Evolutionary conservation across 2,888 invertebrate genomes (phyloP), one percentile per base, ranked within the genome.

Genomic region (Agelastica alni): DNA sequence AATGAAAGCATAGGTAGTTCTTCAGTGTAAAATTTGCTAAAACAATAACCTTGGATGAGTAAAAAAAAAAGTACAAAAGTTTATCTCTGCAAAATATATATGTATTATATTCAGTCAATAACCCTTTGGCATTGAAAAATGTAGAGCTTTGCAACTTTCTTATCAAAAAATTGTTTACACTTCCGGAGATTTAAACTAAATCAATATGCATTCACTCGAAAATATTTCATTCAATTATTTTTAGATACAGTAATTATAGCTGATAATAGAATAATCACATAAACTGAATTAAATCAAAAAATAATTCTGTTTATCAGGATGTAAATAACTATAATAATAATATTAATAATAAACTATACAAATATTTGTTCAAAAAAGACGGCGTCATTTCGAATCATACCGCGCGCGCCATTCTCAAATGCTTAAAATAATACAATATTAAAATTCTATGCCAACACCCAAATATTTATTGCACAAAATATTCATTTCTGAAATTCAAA

Each of bases 381-480:
- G 36, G 45, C 51, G 51, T 43, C 51, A 54, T 56, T 71, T 69
- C 63, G 61, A 71, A 69, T 63, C 58, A 61, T 63, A 59, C 69
- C 73, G 72, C 72, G 72, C 71, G 72, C 74, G 73, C 73, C 70
- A 72, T 70, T 60, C 71, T 72, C 68, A 72, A 76, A 71, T 69
- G 61, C 71, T 72, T 66, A 71, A 75, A 71, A 74, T 73, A 74
- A 74, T 74, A 70, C 65, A 73, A 74, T 73, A 76, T 75, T 74
- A 75, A 75, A 74, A 75, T 72, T 64, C 64, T 56, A 56, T 60
- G 72, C 58, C 73, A 68, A 74, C 75, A 76, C 75, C 75, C 75
- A 72, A 75, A 74, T 76, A 72, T 69, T 74, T 75, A 75, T 60
- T 65, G 56, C 55, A 30, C 41, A 31, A 60, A 70, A 62, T 54